Evolutionary conservation across 2,113 vertebrate species (phyloP).

Genomic region (Pterophyllum scalare): DNA sequence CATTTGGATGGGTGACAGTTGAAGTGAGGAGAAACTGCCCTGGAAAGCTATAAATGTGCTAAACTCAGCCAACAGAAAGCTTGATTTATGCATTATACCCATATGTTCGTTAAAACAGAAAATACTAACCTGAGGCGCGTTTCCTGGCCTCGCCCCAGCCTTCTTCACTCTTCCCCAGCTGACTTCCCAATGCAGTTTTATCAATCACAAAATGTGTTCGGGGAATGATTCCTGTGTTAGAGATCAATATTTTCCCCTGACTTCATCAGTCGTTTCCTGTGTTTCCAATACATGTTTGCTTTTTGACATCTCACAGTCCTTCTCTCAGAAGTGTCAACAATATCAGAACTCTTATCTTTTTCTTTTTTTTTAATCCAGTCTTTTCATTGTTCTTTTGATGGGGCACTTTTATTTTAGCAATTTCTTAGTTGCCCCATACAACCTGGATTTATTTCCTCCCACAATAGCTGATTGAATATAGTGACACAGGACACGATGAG

Average conservation of each 20-base stretch:
- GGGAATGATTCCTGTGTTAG: not conserved
- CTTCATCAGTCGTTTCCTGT: not conserved
- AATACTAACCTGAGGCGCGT: not conserved
- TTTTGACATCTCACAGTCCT: not conserved
- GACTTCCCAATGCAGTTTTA: not conserved
- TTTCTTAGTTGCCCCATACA: not conserved
- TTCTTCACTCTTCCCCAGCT: too few species aligned
- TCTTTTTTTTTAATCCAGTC: not conserved
- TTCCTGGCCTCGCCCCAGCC: not conserved
- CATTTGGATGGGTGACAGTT: slow-evolving; percentile 32
- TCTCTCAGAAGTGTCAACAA: not conserved
- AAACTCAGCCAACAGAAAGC: not conserved
- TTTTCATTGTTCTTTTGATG: not conserved
- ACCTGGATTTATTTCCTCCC: not conserved
- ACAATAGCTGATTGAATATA: not conserved
- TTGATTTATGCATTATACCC: not conserved
- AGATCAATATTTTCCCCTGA: not conserved
- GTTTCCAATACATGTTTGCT: not conserved
- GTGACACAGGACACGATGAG: not conserved
- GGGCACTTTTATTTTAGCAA: not conserved
- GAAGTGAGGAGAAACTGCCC: slow-evolving; percentile 30
- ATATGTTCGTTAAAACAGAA: not conserved
- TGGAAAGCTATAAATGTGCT: not conserved
- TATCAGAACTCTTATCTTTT: not conserved
- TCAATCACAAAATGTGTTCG: not conserved